These are phyloP conservation scores for Ceriagrion tenellum DNA, from an alignment of 2,888 invertebrate species.

Conservation along the genomic window DNA sequence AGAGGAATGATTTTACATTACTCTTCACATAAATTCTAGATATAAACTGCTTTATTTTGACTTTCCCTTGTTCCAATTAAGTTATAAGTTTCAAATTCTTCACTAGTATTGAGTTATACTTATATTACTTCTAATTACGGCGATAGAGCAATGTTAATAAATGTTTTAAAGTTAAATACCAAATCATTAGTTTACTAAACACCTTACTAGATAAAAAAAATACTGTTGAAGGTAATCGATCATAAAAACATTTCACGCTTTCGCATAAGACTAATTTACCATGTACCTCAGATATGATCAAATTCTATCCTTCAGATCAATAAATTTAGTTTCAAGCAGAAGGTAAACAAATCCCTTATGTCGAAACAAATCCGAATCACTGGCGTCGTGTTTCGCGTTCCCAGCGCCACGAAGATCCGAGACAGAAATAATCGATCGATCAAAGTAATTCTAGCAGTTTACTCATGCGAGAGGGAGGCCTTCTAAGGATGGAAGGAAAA, in stretches of 20 bases:
- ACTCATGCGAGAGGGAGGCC: neutral
- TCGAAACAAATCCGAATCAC: neutral
- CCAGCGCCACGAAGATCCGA: neutral
- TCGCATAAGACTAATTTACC: neutral
- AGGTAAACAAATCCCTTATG: neutral
- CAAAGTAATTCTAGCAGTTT: constrained; percentile 17
- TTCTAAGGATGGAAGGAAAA: neutral
- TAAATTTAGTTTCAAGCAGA: neutral
- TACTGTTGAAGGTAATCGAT: neutral
- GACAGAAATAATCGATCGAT: neutral
- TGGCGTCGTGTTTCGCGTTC: neutral
- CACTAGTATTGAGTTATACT: too few species aligned
- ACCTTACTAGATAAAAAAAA: too few species aligned
- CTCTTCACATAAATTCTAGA: too few species aligned
- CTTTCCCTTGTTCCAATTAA: too few species aligned
- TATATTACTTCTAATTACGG: too few species aligned
- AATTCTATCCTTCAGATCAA: neutral
- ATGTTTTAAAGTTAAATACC: too few species aligned
- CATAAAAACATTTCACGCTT: neutral
- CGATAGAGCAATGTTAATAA: too few species aligned
- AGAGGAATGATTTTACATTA: too few species aligned
- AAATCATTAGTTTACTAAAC: too few species aligned
- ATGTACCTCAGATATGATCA: neutral
- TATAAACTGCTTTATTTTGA: too few species aligned
- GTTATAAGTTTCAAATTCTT: too few species aligned